These are phyloP conservation scores for Scaptomyza caliginosa DNA, from an alignment of 2,888 invertebrate species.

Conservation along the genomic window DNA sequence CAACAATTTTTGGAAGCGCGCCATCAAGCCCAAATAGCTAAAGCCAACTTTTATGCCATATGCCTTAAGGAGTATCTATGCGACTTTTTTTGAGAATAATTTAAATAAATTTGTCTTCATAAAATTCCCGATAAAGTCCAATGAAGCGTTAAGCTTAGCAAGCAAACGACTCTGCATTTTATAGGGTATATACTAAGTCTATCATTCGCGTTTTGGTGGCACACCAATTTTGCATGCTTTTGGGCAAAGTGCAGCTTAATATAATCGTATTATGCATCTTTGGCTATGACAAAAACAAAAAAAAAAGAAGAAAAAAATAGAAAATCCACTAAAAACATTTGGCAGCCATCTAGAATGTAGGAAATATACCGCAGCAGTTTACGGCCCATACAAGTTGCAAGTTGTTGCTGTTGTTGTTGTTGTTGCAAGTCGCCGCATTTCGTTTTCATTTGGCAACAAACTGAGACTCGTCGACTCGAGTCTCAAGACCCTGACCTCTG, in stretches of 20 bases:
- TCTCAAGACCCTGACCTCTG: slow-evolving; percentile 64
- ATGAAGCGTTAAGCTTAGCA: neutral
- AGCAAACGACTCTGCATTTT: neutral
- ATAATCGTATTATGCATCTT: slow-evolving; percentile 57
- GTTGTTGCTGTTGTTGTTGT: neutral
- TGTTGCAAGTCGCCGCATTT: slow-evolving; percentile 27
- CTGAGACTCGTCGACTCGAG: slow-evolving; percentile 2
- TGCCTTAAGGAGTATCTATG: too few species aligned
- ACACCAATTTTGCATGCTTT: slow-evolving; percentile 20
- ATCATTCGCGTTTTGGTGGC: neutral
- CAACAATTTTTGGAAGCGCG: slow-evolving; percentile 52
- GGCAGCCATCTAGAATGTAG: slow-evolving; percentile 22
- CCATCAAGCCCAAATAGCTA: slow-evolving; percentile 37
- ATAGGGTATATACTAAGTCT: slow-evolving; percentile 15
- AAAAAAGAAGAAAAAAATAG: neutral
- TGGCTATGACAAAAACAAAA: slow-evolving; percentile 35
- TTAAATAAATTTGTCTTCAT: too few species aligned
- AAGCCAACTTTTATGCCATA: slow-evolving; percentile 1
- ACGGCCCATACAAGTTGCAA: slow-evolving; percentile 4
- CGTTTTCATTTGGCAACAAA: slow-evolving; percentile 53
- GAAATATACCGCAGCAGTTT: slow-evolving; percentile 3
- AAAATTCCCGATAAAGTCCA: too few species aligned
- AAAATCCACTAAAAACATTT: slow-evolving; percentile 36
- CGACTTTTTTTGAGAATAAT: too few species aligned
- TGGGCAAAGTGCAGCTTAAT: slow-evolving; percentile 57